Conservation (phyloP, 2,113 vertebrate species). For the Fulmarus glacialis region DNA sequence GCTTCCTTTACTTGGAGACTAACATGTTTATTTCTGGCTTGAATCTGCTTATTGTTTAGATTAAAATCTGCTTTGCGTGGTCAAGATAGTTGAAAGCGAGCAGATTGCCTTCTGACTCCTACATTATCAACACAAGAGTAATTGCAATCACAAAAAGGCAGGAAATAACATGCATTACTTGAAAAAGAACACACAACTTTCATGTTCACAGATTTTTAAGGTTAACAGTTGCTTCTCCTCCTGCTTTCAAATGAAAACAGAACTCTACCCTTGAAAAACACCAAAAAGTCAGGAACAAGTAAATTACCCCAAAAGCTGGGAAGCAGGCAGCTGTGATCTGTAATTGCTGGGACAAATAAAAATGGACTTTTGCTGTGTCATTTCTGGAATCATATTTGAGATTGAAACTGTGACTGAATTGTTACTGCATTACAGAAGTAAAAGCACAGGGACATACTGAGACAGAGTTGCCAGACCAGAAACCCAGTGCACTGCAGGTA, state of each 20-base stretch:
- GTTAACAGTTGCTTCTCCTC: background rate
- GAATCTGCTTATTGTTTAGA: conserved; percentile 27
- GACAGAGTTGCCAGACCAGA: background rate
- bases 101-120: background rate
- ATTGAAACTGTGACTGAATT: background rate
- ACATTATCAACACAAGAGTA: background rate
- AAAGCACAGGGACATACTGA: background rate
- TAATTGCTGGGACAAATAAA: background rate
- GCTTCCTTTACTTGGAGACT: background rate
- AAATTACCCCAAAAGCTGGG: background rate
- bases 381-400: background rate
- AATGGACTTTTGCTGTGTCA: background rate
- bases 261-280: background rate
- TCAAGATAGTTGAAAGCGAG: conserved; percentile 11
- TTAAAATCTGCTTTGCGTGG: conserved; percentile 19
- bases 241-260: background rate
- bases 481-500: background rate
- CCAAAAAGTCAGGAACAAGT: background rate
- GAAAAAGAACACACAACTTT: background rate
- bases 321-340: background rate
- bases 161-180: conserved; percentile 31
- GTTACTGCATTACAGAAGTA: background rate
- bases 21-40: conserved; percentile 15
- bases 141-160: conserved; percentile 27
- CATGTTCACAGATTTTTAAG: background rate